Base-by-base conservation (phyloP, 2,888 invertebrate genomes). In the Andricus quercusramuli region DNA sequence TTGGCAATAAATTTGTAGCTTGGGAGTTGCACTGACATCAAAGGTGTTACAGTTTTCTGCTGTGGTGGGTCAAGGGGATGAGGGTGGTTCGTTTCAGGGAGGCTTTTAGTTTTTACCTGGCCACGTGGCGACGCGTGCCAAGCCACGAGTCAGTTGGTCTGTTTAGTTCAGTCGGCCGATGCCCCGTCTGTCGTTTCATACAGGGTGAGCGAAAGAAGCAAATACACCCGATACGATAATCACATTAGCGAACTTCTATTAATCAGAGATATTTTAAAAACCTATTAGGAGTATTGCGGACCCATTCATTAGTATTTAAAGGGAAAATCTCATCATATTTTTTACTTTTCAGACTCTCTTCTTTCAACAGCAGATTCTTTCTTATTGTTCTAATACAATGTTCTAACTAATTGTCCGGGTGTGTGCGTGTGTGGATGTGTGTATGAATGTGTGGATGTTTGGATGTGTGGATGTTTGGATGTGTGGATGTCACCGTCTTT, bases 41-140 rank as follows among this genome's bases (percentile, higher is more conserved):
- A 70, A 81, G 77, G 79, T 80, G 84, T 82, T 80, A 80, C 82
- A 70, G 78, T 78, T 80, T 56, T 67, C 59, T 78, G 74, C 37
- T 32, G 66, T 62, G 51, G 41, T 67, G 79, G 51, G 68, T 41
- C 56, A 78, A 81, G 83, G 83, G 86, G 85, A 83, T 81, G 84
- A 85, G 82, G 85, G 83, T 83, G 83, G 83, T 84, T 84, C 82
- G 83, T 85, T 84, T 85, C 83, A 84, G 85, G 82, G 85, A 86
- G 85, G 85, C 85, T 84, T 83, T 79, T 65, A 68, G 83, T 87
- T 88, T 85, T 83, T 85, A 83, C 83, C 85, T 83, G 84, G 82
- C 80, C 84, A 83, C 84, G 84, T 85, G 84, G 82, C 88, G 87
- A 86, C 87, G 86, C 88, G 88, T 89, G 88, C 85, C 85, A 82